These are phyloP conservation scores for Ariopsis seemanni DNA, from an alignment of 2,113 vertebrate species.

Conservation along the genomic window DNA sequence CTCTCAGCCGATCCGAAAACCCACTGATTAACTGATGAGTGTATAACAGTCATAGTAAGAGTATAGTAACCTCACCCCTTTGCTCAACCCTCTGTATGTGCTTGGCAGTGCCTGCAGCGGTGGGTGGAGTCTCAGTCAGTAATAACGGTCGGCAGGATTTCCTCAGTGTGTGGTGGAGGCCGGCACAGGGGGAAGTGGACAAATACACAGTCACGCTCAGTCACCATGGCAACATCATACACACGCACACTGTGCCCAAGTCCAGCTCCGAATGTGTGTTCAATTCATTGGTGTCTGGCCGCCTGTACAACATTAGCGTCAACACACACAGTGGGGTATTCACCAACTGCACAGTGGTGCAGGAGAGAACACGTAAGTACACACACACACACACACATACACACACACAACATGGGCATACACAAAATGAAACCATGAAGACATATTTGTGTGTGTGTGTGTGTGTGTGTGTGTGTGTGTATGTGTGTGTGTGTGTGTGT, in stretches of 20 bases:
- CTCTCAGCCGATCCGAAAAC: not conserved
- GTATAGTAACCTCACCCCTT: not conserved
- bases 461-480: too few species aligned
- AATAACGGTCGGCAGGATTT: constrained; percentile 90
- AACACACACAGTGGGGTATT: constrained; percentile 82
- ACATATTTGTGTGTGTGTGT: not conserved
- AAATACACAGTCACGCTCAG: constrained; percentile 84
- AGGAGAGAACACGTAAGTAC: constrained; percentile 85
- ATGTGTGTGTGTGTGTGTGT: not conserved
- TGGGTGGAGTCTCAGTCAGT: constrained; percentile 84
- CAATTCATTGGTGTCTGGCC: constrained; percentile 85
- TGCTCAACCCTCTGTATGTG: constrained; percentile 7
- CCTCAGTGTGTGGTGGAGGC: constrained; percentile 90
- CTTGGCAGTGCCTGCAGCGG: constrained; percentile 85
- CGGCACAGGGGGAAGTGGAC: constrained; percentile 83
- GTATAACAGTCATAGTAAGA: not conserved
- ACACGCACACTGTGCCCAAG: constrained; percentile 77
- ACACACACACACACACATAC: not conserved
- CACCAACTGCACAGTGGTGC: constrained; percentile 80
- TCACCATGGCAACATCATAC: constrained; percentile 72
- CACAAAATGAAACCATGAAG: not conserved
- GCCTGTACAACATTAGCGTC: constrained; percentile 87
- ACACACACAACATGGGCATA: not conserved
- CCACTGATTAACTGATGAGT: not conserved
- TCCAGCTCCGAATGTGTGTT: constrained; percentile 85